phyloP scores from a whole-genome alignment of 2,888 invertebrate genomes.

The Boloria euphrosyne region DNA sequence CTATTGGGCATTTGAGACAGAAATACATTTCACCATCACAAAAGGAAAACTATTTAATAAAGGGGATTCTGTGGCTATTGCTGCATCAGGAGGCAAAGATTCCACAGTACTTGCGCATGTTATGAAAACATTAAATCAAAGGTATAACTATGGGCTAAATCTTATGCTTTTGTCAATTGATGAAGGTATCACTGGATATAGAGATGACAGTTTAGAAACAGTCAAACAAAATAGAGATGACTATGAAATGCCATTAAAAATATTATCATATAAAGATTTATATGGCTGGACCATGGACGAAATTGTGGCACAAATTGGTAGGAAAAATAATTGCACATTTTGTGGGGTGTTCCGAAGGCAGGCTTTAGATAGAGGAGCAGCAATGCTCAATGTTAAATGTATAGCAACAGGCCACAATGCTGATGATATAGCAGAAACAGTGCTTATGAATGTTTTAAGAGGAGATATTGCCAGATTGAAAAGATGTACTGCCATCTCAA shows the following conservation, averaged over 20 bases:
- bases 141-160: conserved; percentile 94
- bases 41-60: conserved; percentile 90
- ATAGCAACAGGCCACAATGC: conserved; percentile 99
- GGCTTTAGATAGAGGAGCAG: conserved; percentile 97
- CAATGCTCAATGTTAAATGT: conserved; percentile 92
- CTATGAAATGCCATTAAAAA: conserved; percentile 96
- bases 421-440: conserved; percentile 99
- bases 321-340: conserved; percentile 98
- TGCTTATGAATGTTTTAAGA: conserved; percentile 97
- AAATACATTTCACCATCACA: conserved; percentile 95
- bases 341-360: conserved; percentile 98
- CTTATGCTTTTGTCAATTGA: conserved; percentile 97
- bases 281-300: conserved; percentile 99
- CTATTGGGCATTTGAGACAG: conserved; percentile 95
- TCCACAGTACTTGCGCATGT: conserved; percentile 98
- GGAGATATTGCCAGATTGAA: conserved; percentile 97
- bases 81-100: conserved; percentile 97
- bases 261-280: conserved; percentile 97
- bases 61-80: conserved; percentile 95
- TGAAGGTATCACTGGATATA: conserved; percentile 97
- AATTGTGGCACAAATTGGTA: conserved; percentile 92
- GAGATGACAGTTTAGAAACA: conserved; percentile 98
- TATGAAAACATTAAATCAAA: conserved; percentile 94
- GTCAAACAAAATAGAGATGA: conserved; percentile 97
- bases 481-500: conserved; percentile 94